Evolutionary conservation across 2,888 invertebrate genomes (phyloP).

Genomic region (Dynastes grantii): DNA sequence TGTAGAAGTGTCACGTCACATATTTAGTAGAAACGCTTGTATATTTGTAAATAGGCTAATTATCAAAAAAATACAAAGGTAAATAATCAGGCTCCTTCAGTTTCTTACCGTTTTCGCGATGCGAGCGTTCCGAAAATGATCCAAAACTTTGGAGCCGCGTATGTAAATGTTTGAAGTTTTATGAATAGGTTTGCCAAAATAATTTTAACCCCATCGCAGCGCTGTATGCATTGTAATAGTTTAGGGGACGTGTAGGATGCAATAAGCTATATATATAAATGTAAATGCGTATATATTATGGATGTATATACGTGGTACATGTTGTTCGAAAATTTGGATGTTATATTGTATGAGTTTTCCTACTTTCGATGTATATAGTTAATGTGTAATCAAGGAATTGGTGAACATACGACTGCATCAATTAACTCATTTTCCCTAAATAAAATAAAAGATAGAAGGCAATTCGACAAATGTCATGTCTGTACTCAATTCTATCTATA

Average conservation of each 20-base stretch:
- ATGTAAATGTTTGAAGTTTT: conserved; percentile 66
- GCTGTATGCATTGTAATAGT: conserved; percentile 51
- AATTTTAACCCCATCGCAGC: conserved; percentile 56
- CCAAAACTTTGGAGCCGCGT: conserved; percentile 43
- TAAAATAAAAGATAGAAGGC: too few species aligned
- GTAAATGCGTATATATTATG: conserved; percentile 49
- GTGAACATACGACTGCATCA: conserved; percentile 7
- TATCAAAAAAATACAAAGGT: conserved; percentile 54
- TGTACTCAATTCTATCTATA: too few species aligned
- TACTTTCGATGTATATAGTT: conserved; percentile 15
- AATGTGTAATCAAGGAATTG: not conserved
- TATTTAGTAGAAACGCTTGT: conserved; percentile 68
- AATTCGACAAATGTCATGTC: too few species aligned
- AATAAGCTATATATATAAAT: conserved; percentile 64
- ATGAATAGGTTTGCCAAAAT: conserved; percentile 64
- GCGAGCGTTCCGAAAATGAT: conserved; percentile 17
- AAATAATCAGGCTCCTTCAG: conserved; percentile 48
- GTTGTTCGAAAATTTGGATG: conserved; percentile 44
- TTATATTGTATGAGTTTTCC: not conserved
- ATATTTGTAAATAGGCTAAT: conserved; percentile 70
- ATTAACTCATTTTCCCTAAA: not conserved
- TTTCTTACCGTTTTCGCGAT: conserved; percentile 50
- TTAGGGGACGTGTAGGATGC: conserved; percentile 67
- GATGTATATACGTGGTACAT: conserved; percentile 42
- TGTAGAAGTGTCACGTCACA: conserved; percentile 68